Base-by-base conservation (phyloP, 2,888 invertebrate genomes). In the Gastrophysa polygoni region DNA sequence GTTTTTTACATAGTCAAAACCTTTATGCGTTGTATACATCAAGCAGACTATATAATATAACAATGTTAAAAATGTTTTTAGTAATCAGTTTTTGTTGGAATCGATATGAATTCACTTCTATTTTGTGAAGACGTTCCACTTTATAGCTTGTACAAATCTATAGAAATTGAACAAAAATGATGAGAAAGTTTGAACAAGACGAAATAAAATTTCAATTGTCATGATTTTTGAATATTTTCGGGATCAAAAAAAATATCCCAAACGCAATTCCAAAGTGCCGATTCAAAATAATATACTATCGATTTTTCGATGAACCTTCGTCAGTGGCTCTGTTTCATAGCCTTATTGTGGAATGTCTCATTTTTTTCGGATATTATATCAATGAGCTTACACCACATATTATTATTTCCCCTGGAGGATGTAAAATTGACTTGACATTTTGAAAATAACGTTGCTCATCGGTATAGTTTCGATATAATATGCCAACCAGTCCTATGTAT, bases 21-120 rank as follows among this genome's bases (percentile, higher is more conserved):
- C 68, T 75, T 74, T 74, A 73, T 73, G 73, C 75, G 72, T 75
- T 77, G 74, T 77, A 75, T 72, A 75, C 71, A 71, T 68, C 63
- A 63, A 60, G 56, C 68, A 71, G 71, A 72, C 71, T 72, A 74
- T 24, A 24, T 24, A 24, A 24, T 77, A 77, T 76, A 75, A 75
- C 68, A 74, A 74, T 77, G 75, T 76, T 77, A 10, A 75, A 73
- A 74, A 72, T 68, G 69, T 73, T 73, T 70, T 71, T 68, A 70
- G 66, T 75, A 74, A 75, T 74, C 71, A 70, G 71, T 69, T 64
- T 66, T 66, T 69, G 64, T 66, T 63, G 67, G 32, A 47, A 55
- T 68, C 44, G 43, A 54, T 61, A 58, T 64, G 60, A 63, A 62
- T 69, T 61, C 61, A 59, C 58, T 63, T 63, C 61, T 63, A 5